Evolutionary conservation across 2,888 invertebrate species (phyloP), one percentile per base, ranked within the genome.

Genomic region (Dolomedes plantarius): DNA sequence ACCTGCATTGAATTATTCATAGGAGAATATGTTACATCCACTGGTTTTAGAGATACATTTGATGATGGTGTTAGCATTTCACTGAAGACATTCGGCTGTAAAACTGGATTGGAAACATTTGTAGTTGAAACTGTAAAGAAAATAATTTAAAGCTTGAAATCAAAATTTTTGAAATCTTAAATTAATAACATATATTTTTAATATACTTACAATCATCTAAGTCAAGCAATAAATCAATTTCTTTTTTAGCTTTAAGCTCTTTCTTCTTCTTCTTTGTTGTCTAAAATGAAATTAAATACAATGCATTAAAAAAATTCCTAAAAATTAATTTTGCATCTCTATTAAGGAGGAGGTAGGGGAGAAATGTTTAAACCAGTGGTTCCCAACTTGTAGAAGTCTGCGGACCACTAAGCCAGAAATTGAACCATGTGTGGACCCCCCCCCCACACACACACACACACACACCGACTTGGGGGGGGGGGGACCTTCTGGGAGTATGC

Each of bases 191-290:
- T 7, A 41, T 0, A 3, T 29, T 29, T 16, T 65, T 28, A 31
- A 29, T 32, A 32, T 29, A 90, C 90, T 94, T 94, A 93, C 93
- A 92, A 89, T 94, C 93, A 90, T 95, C 96, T 89, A 98, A 92
- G 90, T 97, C 97, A 50, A 98, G 91, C 11, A 98, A 92, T 19
- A 97, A 92, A 91, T 97, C 97, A 88, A 96, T 91, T 92, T 96
- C 96, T 5, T 95, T 93, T 90, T 93, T 93, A 11, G 91, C 90
- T 86, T 88, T 87, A 16, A 85, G 36, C 16, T 50, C 68, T 28
- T 81, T 72, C 7, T 86, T 88, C 92, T 90, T 77, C 36, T 88
- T 82, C 36, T 88, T 82, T 13, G 65, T 11, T 56, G 76, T 41
- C 86, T 88, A 16, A n/a, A 72, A 31, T 11, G 11, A 64, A 56